Conservation (phyloP, 2,888 invertebrate genomes). For the Parnassius smintheus region DNA sequence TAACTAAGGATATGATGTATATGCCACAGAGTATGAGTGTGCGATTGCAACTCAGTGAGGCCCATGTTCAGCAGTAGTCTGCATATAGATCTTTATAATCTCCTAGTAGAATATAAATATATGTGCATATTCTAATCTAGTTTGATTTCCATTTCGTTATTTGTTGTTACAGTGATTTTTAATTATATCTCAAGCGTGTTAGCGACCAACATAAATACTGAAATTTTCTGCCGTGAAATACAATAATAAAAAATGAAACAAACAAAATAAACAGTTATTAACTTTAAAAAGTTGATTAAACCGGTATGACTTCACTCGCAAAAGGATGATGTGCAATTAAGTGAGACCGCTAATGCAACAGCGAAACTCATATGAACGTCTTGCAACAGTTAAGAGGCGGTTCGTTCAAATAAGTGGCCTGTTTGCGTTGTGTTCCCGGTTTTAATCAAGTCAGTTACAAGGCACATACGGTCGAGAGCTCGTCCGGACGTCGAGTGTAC, state of each 20-base stretch:
- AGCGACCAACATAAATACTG: too few relatives aligned
- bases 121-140: too few relatives aligned
- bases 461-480: constrained; percentile 46
- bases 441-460: constrained; percentile 63
- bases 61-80: too few relatives aligned
- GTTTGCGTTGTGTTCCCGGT: constrained; percentile 48
- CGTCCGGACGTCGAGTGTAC: constrained; percentile 53
- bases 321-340: constrained; percentile 27
- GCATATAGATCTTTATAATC: too few relatives aligned
- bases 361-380: constrained; percentile 44
- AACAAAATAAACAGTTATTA: constrained; percentile 1
- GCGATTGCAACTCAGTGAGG: too few relatives aligned
- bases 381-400: constrained; percentile 46
- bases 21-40: too few relatives aligned
- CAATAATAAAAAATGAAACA: background rate
- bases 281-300: constrained; percentile 8
- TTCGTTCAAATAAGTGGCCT: constrained; percentile 60
- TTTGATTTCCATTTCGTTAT: too few relatives aligned
- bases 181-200: too few relatives aligned
- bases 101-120: too few relatives aligned
- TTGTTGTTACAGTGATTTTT: too few relatives aligned
- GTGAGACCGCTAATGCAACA: constrained; percentile 33
- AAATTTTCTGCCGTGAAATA: too few relatives aligned
- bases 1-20: too few relatives aligned
- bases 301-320: constrained; percentile 1